These are phyloP conservation scores for Anagrus nilaparvatae DNA, from an alignment of 1,140 invertebrate species.

Conservation along the genomic window DNA sequence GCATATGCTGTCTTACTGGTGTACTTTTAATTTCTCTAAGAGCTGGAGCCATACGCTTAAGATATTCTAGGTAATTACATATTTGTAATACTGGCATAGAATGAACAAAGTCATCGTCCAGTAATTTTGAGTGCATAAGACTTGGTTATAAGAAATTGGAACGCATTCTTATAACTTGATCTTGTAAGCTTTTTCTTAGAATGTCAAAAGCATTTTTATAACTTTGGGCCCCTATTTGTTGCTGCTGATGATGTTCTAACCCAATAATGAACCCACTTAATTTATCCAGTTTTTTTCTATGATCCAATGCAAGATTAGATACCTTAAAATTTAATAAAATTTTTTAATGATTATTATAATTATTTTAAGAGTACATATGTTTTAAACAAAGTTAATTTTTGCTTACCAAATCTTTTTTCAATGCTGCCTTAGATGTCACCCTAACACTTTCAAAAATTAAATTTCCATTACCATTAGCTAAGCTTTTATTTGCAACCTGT, in stretches of 20 bases:
- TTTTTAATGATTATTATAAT: conserved; percentile 1
- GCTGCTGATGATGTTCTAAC: conserved; percentile 49
- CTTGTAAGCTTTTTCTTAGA: conserved; percentile 73
- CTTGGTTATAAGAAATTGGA: conserved; percentile 84
- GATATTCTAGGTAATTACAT: conserved; percentile 98
- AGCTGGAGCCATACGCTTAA: conserved; percentile 85
- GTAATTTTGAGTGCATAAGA: conserved; percentile 58
- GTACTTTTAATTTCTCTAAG: conserved; percentile 89
- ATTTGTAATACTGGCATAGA: conserved; percentile 94
- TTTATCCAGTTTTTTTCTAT: conserved; percentile 76
- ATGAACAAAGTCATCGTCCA: conserved; percentile 87
- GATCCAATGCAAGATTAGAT: conserved; percentile 61
- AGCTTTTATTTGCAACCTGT: conserved; percentile 43
- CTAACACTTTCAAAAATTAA: conserved; percentile 57
- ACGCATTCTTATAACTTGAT: conserved; percentile 89
- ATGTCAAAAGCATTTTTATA: conserved; percentile 97
- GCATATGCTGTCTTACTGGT: conserved; percentile 90
- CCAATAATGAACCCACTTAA: conserved; percentile 78
- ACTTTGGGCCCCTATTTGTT: conserved; percentile 55
- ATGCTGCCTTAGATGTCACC: conserved; percentile 53
- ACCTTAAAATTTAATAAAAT: conserved; percentile 25
- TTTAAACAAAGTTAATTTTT: neutral
- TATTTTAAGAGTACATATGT: no score
- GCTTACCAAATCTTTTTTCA: conserved; percentile 65
- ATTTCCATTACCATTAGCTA: conserved; percentile 36